phyloP scores from a whole-genome alignment of 2,113 vertebrate genomes.

The Prionailurus viverrinus region DNA sequence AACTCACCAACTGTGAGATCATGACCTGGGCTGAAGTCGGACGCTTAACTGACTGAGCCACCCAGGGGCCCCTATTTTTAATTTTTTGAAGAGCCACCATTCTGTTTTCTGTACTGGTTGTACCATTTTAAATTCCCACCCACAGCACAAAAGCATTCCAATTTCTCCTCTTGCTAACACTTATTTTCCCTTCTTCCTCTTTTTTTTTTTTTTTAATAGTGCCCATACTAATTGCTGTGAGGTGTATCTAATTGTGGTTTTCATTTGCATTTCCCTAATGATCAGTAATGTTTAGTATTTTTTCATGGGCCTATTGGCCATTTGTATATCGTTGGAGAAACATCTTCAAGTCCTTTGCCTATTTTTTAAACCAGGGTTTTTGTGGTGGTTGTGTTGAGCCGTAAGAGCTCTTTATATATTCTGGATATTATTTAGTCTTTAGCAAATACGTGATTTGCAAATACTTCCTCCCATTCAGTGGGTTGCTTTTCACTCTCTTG shows the following conservation, averaged over 20 bases:
- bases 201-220: neutral
- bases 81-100: neutral
- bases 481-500: neutral
- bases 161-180: neutral
- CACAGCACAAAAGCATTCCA: neutral
- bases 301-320: neutral
- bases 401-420: neutral
- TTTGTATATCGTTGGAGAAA: neutral
- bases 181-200: neutral
- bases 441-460: neutral
- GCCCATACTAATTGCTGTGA: neutral
- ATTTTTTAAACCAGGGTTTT: neutral
- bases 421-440: neutral
- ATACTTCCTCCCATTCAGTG: slow-evolving; percentile 19
- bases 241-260: neutral
- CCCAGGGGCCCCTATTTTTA: neutral
- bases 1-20: too few relatives aligned
- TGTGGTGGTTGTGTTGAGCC: neutral
- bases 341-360: neutral
- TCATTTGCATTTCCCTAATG: slow-evolving; percentile 39
- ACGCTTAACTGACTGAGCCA: neutral
- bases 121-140: neutral
- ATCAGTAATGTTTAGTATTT: neutral
- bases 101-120: slow-evolving; percentile 10
- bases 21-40: too few relatives aligned